Evolutionary conservation across 2,888 invertebrate species (phyloP), one percentile per base, ranked within the genome.

Genomic region (Leucozona laternaria): DNA sequence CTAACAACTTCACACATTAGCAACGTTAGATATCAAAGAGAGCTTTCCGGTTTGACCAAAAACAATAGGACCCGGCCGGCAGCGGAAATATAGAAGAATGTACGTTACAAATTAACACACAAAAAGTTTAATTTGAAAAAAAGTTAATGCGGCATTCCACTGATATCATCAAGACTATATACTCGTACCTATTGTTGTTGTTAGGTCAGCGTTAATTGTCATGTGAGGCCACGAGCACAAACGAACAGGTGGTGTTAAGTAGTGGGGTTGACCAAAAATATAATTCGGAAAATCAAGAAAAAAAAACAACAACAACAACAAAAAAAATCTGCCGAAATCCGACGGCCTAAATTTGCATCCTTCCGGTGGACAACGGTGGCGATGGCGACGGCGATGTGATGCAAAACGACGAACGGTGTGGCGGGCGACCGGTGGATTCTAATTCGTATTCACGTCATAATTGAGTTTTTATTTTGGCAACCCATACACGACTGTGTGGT

Each of bases 361-460:
- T 82, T 82, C 78, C 72, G 66, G 64, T 37, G 17, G 73, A 13
- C 11, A 17, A 10, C 31, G 5, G 37, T 0, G 20, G 22, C 50
- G 6, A 11, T 20, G 6, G 1, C 11, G 17, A 5, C 11, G 2
- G 2, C n/a, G n/a, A n/a, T n/a, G n/a, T n/a, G n/a, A n/a, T n/a
- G n/a, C n/a, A n/a, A n/a, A n/a, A n/a, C n/a, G n/a, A n/a, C n/a
- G n/a, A n/a, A n/a, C n/a, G n/a, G n/a, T n/a, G n/a, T n/a, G n/a
- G n/a, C n/a, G n/a, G n/a, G n/a, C n/a, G n/a, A n/a, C n/a, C n/a
- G n/a, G n/a, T n/a, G 4, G 4, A 79, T 50, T 77, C 82, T 72
- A 82, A 82, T 82, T 82, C 82, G 68, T 78, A 82, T 82, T 82
- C 82, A 66, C 50, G 73, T 73, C 73, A 78, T 73, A 81, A 57